phyloP scores from a whole-genome alignment of 2,888 invertebrate species.

The Dasysyrphus tricinctus region DNA sequence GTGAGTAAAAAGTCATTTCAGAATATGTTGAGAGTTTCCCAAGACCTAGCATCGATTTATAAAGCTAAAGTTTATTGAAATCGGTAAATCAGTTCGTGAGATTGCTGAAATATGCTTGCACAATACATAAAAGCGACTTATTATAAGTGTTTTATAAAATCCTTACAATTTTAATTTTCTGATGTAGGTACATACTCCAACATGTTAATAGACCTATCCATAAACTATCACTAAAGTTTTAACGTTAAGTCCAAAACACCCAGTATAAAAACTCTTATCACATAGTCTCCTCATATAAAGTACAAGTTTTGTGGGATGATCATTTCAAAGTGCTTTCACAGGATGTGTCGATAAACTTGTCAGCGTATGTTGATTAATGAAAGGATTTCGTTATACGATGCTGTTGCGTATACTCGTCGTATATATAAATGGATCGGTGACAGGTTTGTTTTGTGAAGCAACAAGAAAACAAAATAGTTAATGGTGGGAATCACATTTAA shows the following conservation, averaged over 20 bases:
- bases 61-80: too few species aligned
- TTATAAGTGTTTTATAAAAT: too few species aligned
- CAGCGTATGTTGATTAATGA: constrained; percentile 74
- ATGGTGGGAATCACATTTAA: constrained; percentile 52
- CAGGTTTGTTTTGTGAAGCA: constrained; percentile 58
- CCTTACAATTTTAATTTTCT: too few species aligned
- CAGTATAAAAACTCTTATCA: neutral
- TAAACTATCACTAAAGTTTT: neutral
- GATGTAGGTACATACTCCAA: too few species aligned
- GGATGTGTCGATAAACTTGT: constrained; percentile 73
- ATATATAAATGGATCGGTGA: constrained; percentile 61
- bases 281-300: constrained; percentile 13
- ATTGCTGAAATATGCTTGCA: too few species aligned
- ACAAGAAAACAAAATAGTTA: constrained; percentile 58
- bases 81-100: too few species aligned
- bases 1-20: too few species aligned
- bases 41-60: too few species aligned
- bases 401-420: constrained; percentile 59
- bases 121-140: too few species aligned
- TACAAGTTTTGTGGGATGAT: constrained; percentile 55
- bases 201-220: too few species aligned
- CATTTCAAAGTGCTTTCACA: constrained; percentile 62
- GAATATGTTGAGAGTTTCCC: too few species aligned
- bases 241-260: neutral
- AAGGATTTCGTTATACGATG: constrained; percentile 64